A percentile compares a stretch with the other conserved stretches of the same genome.
phyloP scores from a whole-genome alignment of 2,797 vertebrate species.

The Glyptemys insculpta region DNA sequence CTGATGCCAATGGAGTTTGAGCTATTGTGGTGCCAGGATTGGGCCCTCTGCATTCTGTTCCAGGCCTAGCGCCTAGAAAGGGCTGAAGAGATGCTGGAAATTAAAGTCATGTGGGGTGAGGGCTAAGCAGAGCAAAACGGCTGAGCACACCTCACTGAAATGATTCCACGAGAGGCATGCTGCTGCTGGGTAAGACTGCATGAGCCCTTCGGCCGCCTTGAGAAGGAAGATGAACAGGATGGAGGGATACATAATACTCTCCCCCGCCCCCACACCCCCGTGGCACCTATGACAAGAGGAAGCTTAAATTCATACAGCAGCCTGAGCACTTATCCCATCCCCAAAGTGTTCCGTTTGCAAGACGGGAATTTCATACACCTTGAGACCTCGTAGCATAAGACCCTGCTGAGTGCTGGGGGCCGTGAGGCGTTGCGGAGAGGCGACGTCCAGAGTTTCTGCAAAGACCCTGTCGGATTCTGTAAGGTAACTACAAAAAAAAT shows the following conservation, averaged over 20 bases:
- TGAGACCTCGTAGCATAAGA: not conserved
- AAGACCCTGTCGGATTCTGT: not conserved
- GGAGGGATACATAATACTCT: not conserved
- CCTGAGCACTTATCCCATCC: not conserved
- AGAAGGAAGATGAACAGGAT: not conserved
- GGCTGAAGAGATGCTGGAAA: not conserved
- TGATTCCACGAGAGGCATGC: not conserved
- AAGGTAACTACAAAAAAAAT: not conserved
- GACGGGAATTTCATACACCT: not conserved
- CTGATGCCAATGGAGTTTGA: not conserved
- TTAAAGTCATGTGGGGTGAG: not conserved
- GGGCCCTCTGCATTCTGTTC: not conserved
- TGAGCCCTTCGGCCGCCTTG: not conserved
- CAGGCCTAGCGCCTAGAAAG: not conserved
- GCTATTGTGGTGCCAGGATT: not conserved
- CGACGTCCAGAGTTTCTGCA: not conserved
- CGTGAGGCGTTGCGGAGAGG: not conserved
- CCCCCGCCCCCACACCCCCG: rapidly evolving
- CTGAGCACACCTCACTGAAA: not conserved
- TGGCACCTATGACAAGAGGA: not conserved
- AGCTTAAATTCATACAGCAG: not conserved
- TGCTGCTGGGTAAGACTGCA: not conserved
- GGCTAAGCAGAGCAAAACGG: not conserved
- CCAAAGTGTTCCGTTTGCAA: not conserved
- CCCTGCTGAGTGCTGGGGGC: not conserved